These are phyloP conservation scores for Catocala sponsa DNA, from an alignment of 2,888 invertebrate genomes.

Conservation along the genomic window DNA sequence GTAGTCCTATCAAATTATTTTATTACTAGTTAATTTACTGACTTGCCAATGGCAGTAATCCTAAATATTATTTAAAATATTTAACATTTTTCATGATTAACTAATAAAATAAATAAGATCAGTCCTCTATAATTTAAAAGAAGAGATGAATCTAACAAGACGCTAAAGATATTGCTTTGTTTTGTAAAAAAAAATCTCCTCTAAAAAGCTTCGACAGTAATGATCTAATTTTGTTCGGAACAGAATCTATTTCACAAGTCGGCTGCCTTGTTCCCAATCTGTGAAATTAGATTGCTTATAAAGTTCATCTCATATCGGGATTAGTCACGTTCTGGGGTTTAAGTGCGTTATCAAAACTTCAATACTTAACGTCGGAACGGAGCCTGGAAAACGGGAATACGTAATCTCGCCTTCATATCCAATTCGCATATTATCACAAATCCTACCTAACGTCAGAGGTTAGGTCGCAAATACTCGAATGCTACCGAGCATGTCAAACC, in stretches of 20 bases:
- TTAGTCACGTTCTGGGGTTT: constrained; percentile 64
- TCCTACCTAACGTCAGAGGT: constrained; percentile 69
- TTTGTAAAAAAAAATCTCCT: not conserved
- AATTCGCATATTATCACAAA: constrained; percentile 76
- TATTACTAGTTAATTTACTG: not conserved
- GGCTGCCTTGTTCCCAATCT: constrained; percentile 56
- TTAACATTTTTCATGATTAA: too few relatives aligned
- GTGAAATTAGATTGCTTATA: constrained; percentile 72
- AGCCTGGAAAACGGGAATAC: constrained; percentile 57
- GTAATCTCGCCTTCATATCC: constrained; percentile 70
- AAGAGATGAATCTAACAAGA: not conserved
- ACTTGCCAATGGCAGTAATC: not conserved
- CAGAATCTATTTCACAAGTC: constrained; percentile 46
- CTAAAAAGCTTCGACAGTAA: constrained; percentile 3
- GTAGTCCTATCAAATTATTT: constrained; percentile 6
- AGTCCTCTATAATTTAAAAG: too few relatives aligned
- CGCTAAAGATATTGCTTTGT: not conserved
- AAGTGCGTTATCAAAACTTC: constrained; percentile 76
- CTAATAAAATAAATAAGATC: too few relatives aligned
- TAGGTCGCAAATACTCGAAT: constrained; percentile 62
- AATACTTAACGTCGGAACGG: constrained; percentile 64
- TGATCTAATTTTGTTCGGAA: constrained; percentile 37
- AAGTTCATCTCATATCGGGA: constrained; percentile 67
- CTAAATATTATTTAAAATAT: not conserved
- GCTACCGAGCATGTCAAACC: constrained; percentile 67